These are phyloP conservation scores for Thalassarche chlororhynchos DNA, from an alignment of 2,113 vertebrate genomes.

Conservation along the genomic window DNA sequence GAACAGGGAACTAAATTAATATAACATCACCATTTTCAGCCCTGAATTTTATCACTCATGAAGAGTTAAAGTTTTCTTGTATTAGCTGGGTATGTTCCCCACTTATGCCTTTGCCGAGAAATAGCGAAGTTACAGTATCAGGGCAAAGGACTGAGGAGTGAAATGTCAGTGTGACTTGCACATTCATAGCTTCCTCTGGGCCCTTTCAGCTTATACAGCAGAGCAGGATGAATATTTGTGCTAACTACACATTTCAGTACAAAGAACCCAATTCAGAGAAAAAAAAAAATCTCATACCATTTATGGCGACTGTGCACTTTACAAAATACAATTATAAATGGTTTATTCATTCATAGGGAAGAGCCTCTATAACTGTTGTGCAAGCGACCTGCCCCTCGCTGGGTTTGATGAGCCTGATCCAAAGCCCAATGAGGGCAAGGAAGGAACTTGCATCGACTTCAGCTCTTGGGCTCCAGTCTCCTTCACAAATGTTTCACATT, in stretches of 20 bases:
- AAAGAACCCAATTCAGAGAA: conserved; percentile 73
- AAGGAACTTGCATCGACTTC: background rate
- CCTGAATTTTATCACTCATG: background rate
- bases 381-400: conserved; percentile 53
- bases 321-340: conserved; percentile 72
- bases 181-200: conserved; percentile 45
- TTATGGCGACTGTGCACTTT: conserved; percentile 66
- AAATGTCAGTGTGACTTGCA: conserved; percentile 64
- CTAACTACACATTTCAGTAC: conserved; percentile 72
- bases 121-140: background rate
- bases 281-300: conserved; percentile 65
- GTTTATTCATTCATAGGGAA: conserved; percentile 73
- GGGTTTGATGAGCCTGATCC: background rate
- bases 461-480: background rate
- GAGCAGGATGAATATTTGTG: conserved; percentile 67
- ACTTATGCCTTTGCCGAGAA: background rate
- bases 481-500: background rate
- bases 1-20: background rate
- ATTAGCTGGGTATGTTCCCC: background rate
- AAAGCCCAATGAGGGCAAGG: background rate
- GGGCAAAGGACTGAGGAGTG: conserved; percentile 27
- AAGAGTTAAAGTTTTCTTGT: conserved; percentile 14
- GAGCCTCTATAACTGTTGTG: conserved; percentile 52
- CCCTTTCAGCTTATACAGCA: conserved; percentile 39
- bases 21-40: background rate